These are phyloP conservation scores for Podarcis siculus DNA, from an alignment of 2,797 vertebrate species.

Conservation along the genomic window DNA sequence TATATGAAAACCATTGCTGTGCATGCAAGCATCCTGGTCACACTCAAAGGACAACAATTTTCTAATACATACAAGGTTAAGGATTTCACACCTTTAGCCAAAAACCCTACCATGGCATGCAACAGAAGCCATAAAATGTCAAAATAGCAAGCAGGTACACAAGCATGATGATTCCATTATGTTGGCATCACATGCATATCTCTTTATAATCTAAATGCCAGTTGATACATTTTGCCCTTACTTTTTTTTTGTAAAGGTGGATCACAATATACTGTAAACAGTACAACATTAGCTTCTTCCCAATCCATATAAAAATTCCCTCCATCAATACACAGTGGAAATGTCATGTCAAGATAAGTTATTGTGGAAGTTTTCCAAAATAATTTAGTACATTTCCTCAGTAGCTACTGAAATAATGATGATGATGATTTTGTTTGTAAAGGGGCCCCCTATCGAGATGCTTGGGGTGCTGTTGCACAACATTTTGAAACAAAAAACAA, in stretches of 20 bases:
- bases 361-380: slow-evolving; percentile 33
- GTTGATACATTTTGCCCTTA: slow-evolving; percentile 29
- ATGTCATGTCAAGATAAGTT: slow-evolving; percentile 35
- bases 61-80: background rate
- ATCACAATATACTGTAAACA: slow-evolving; percentile 18
- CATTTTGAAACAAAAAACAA: slow-evolving; percentile 51
- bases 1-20: background rate
- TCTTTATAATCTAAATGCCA: background rate
- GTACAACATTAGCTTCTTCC: slow-evolving; percentile 17
- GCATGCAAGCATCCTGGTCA: background rate
- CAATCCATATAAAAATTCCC: background rate
- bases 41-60: background rate
- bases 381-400: background rate
- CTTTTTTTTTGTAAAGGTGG: slow-evolving; percentile 15
- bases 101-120: background rate
- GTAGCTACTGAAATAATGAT: slow-evolving; percentile 46
- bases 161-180: background rate
- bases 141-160: background rate
- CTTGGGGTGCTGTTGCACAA: slow-evolving; percentile 39
- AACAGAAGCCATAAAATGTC: background rate
- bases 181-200: background rate
- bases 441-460: slow-evolving; percentile 53
- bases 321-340: background rate
- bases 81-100: background rate
- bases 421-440: slow-evolving; percentile 23